Conservation (phyloP, 2,113 vertebrate species). For the Setophaga coronata region DNA sequence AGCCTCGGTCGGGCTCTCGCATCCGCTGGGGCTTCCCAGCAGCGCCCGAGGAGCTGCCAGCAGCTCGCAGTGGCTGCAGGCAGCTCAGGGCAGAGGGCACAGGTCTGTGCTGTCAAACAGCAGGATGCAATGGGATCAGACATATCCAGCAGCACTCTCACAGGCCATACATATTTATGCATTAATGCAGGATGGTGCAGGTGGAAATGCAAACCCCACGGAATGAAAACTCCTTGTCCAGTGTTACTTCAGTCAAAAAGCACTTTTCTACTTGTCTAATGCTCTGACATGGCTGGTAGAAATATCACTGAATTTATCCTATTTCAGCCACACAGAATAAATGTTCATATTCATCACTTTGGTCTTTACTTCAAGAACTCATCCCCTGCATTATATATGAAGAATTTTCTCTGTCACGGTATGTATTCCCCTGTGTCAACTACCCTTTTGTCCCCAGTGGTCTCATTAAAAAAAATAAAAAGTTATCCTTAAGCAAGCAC, state of each 20-base stretch:
- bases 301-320: not conserved
- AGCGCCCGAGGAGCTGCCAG: accelerated
- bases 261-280: not conserved
- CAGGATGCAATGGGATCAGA: not conserved
- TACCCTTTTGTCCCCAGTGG: not conserved
- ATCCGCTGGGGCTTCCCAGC: not conserved
- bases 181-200: not conserved
- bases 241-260: not conserved
- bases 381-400: not conserved
- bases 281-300: not conserved
- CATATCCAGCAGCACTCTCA: not conserved
- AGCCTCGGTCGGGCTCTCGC: not conserved
- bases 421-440: not conserved
- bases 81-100: not conserved
- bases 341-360: not conserved
- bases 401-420: not conserved
- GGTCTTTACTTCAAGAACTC: not conserved
- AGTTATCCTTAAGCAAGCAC: not conserved
- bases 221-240: not conserved
- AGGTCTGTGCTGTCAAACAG: not conserved
- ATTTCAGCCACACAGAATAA: not conserved
- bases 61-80: not conserved
- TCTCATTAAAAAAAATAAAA: not conserved
- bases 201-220: not conserved
- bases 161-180: not conserved